Percentiles rank a stretch among this genome's conserved stretches.
phyloP scores from a whole-genome alignment of 2,113 vertebrate genomes.

The Rhinichthys klamathensis region DNA sequence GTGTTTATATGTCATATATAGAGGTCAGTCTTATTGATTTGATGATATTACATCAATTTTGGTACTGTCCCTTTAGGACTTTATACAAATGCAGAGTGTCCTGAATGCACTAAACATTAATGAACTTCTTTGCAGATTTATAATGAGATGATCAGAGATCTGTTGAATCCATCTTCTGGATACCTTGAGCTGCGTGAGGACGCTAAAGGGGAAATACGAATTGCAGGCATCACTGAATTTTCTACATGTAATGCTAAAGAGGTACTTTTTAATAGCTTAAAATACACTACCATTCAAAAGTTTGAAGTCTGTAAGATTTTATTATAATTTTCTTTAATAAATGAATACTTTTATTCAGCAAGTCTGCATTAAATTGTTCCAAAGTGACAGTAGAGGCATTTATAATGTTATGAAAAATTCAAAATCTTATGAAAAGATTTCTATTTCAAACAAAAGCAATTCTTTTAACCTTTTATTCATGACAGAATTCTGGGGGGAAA shows the following conservation, averaged over 20 bases:
- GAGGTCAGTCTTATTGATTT: conserved; percentile 76
- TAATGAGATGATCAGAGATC: conserved; percentile 76
- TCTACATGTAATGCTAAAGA: conserved; percentile 75
- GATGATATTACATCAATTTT: neutral
- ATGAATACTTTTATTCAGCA: too few species aligned
- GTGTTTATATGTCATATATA: conserved; percentile 91
- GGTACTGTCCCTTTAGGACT: neutral
- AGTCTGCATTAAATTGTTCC: too few species aligned
- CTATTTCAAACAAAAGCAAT: too few species aligned
- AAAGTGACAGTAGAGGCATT: too few species aligned
- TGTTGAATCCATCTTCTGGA: conserved; percentile 75
- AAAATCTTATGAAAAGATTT: too few species aligned
- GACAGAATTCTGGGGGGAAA: too few species aligned
- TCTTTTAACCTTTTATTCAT: too few species aligned
- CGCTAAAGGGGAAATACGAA: conserved; percentile 73
- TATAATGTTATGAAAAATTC: too few species aligned
- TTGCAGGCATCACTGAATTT: conserved; percentile 73
- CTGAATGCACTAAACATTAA: neutral
- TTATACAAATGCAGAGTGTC: neutral
- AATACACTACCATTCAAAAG: too few species aligned
- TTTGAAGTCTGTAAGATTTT: neutral
- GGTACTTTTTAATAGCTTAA: conserved; percentile 59
- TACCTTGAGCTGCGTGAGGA: conserved; percentile 61
- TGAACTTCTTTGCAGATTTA: conserved; percentile 70
- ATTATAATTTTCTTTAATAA: neutral